These are phyloP conservation scores for Peromyscus californicus DNA, from an alignment of 2,113 vertebrate species.

Conservation along the genomic window DNA sequence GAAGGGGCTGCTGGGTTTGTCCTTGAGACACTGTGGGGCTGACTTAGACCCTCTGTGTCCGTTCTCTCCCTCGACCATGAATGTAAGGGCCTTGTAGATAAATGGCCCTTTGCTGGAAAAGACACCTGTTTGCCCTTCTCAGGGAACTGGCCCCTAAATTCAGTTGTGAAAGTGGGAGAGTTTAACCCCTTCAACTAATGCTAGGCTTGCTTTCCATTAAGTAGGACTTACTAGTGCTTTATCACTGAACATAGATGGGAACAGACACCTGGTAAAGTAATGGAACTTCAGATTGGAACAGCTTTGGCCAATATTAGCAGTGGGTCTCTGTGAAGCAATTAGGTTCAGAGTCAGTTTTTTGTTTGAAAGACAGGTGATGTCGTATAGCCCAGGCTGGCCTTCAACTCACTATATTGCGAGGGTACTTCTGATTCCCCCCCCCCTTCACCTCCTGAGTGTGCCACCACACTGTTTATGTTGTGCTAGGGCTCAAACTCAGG, in stretches of 20 bases:
- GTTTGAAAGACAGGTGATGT: background rate
- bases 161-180: too few relatives aligned
- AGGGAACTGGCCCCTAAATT: too few relatives aligned
- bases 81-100: too few relatives aligned
- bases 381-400: background rate
- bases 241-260: background rate
- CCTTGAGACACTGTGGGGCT: too few relatives aligned
- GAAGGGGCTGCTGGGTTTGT: too few relatives aligned
- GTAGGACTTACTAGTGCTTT: background rate
- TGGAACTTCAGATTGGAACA: background rate
- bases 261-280: rapidly evolving
- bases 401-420: background rate
- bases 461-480: background rate
- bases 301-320: background rate
- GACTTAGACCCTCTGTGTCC: too few relatives aligned
- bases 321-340: background rate
- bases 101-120: too few relatives aligned
- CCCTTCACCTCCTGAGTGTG: background rate
- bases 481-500: background rate
- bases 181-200: too few relatives aligned
- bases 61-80: too few relatives aligned
- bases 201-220: conserved; percentile 11
- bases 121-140: too few relatives aligned
- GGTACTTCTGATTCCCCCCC: background rate
- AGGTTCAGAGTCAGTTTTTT: background rate